Evolutionary conservation across 2,888 invertebrate species (phyloP), one percentile per base, ranked within the genome.

Genomic region (Synergus gifuensis): DNA sequence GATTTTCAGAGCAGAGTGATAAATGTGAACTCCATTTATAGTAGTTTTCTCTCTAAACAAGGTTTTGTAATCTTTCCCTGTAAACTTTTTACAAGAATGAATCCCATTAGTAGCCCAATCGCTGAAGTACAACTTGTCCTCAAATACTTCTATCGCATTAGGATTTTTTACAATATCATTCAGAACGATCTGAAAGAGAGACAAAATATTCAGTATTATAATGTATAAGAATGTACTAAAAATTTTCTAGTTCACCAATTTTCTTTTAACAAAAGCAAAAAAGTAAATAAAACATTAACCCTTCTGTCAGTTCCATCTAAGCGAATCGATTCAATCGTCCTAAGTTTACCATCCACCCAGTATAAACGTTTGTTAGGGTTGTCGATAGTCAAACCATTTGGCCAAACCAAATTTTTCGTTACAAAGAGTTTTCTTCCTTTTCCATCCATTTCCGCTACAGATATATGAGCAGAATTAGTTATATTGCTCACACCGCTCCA

Each of bases 101-200:
- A 98, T 94, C 46, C 96, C 95, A 87, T 95, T 95, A 0, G 96
- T 95, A 0, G 94, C 93, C 97, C 97, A 97, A 90, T 99, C 98
- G 64, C 97, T 97, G 98, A 98, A 99, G 92, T 95, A 99, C 0
- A 99, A 91, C 1, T 94, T 94, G 91, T 98, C 96, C 92, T 98
- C 98, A 90, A 98, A 98, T 1, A 98, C 95, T 0, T 96, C 94
- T 83, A 98, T 93, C 0, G 97, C 95, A 92, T 96, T 97, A 0
- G 98, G 98, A 91, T 97, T 96, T 84, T 95, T 95, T 18, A 96
- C 94, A 0, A 95, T 93, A n/a, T 94, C 94, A 86, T 94, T 92
- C 1, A 94, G 89, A 36, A 95, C 89, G 1, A 93, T 86, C 92
- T 93, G 82, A 14, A 87, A 54, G 66, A 82, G 9, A 66, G 14